Base-by-base conservation (phyloP, 1,140 invertebrate species). In the Drosophila sturtevanti region DNA sequence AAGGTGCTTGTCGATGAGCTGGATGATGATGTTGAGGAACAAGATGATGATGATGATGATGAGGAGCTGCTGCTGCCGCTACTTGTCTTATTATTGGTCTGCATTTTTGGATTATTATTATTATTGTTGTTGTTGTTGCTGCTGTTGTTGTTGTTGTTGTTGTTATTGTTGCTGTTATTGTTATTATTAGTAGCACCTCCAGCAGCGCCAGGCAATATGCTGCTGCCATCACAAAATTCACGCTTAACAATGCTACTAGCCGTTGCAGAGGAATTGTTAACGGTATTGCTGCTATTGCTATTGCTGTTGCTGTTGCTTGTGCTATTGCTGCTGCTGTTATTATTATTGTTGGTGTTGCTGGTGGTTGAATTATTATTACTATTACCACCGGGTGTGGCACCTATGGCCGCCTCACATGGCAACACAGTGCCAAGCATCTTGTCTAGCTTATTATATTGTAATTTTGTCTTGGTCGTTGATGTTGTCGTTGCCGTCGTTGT, bases 371-470 rank as follows among this genome's bases (percentile, higher is more conserved):
- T 31, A 31, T 31, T 31, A 6, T 31, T 31, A 6, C 4, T 31
- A 48, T 79, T 78, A 66, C 82, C 68, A 52, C 84, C 72, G 31
- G 85, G 84, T 37, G 81, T 81, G 58, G 74, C 89, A 31, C 79
- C 72, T 58, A 90, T 91, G 22, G 91, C 78, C 62, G 90, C 79
- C 85, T 92, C 91, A 54, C 91, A 92, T 27, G 91, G 91, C 68
- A 92, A 58, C 60, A 92, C 91, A 38, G 91, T 91, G 11, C 91
- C 91, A 63, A 92, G 79, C 91, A 92, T 92, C 71, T 84, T 89
- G 69, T 90, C 72, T 54, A 84, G 77, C 68, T 81, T 86, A 44
- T 79, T 74, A 41, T 66, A 73, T 54, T 75, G 72, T 68, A 64
- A 77, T 79, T 80, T 75, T 7, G 41, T 21, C 41, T 48, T 48